Evolutionary conservation across 2,113 vertebrate species (phyloP).

Genomic region (Nanorana parkeri): DNA sequence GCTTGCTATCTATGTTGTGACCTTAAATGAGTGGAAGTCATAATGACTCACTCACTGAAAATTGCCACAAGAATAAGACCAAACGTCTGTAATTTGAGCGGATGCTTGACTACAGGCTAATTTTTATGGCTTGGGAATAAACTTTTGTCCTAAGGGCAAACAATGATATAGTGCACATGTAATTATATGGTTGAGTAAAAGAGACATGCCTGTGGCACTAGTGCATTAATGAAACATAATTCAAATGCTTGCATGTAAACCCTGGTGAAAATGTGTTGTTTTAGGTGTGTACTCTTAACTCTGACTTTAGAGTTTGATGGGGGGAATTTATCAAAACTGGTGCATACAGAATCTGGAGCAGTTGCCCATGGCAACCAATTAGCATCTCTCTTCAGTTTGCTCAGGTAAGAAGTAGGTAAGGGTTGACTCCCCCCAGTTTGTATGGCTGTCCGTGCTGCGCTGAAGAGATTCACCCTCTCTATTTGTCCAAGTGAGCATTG

Average conservation of each 20-base stretch:
- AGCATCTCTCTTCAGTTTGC: too few species aligned
- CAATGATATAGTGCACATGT: slow-evolving; percentile 24
- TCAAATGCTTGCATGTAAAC: neutral
- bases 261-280: neutral
- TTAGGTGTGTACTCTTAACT: neutral
- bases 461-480: too few species aligned
- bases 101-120: neutral
- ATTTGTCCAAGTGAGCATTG: too few species aligned
- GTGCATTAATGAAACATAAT: neutral
- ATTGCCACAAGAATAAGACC: neutral
- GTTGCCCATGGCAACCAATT: too few species aligned
- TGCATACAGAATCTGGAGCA: too few species aligned
- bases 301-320: neutral
- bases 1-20: too few species aligned
- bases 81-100: slow-evolving; percentile 8
- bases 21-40: neutral
- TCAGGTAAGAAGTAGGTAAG: too few species aligned
- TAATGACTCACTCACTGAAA: neutral
- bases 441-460: too few species aligned
- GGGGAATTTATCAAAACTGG: too few species aligned
- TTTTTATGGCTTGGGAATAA: slow-evolving; percentile 31
- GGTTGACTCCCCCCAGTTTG: too few species aligned
- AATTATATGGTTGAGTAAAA: slow-evolving; percentile 37
- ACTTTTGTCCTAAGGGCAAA: slow-evolving; percentile 23
- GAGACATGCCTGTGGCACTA: slow-evolving; percentile 8